A percentile compares a stretch with the other conserved stretches of the same genome.
Conservation (phyloP, 2,888 invertebrate genomes). For the Venusia cambrica region DNA sequence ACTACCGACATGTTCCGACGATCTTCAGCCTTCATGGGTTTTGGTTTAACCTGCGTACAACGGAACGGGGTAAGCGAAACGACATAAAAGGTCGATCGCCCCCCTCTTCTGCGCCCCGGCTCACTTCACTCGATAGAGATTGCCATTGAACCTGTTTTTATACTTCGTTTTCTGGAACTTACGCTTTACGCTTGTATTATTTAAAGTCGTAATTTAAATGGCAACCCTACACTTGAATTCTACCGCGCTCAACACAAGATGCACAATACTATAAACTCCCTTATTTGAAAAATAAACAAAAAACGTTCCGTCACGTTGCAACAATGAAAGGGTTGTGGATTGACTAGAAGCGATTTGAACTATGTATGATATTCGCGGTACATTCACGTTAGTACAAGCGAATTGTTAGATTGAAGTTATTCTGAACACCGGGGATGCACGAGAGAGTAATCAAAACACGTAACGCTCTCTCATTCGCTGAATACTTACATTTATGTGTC, state of each 20-base stretch:
- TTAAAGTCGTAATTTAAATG: conserved; percentile 28
- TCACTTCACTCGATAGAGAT: conserved; percentile 48
- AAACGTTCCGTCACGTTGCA: conserved; percentile 65
- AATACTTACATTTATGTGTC: conserved; percentile 48
- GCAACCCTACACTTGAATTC: conserved; percentile 41
- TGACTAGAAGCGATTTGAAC: conserved; percentile 55
- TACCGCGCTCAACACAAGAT: conserved; percentile 72
- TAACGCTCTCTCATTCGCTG: conserved; percentile 56
- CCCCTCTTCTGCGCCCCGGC: conserved; percentile 70
- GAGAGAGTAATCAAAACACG: conserved; percentile 45
- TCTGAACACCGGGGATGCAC: conserved; percentile 77
- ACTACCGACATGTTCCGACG: conserved; percentile 21
- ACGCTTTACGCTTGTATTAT: no score
- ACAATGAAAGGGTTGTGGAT: conserved; percentile 76
- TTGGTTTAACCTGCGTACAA: conserved; percentile 79
- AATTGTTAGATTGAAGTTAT: conserved; percentile 63
- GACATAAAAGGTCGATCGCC: conserved; percentile 66
- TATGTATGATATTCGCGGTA: conserved; percentile 50
- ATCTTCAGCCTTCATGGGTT: conserved; percentile 59
- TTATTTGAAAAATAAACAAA: conserved; percentile 47
- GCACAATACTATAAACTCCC: conserved; percentile 78
- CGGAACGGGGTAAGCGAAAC: conserved; percentile 73
- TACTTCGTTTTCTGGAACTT: not conserved
- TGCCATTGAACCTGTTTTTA: conserved; percentile 37
- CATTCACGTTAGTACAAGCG: conserved; percentile 75